Conservation (phyloP, 2,888 invertebrate species). For the Liposcelis brunnea region DNA sequence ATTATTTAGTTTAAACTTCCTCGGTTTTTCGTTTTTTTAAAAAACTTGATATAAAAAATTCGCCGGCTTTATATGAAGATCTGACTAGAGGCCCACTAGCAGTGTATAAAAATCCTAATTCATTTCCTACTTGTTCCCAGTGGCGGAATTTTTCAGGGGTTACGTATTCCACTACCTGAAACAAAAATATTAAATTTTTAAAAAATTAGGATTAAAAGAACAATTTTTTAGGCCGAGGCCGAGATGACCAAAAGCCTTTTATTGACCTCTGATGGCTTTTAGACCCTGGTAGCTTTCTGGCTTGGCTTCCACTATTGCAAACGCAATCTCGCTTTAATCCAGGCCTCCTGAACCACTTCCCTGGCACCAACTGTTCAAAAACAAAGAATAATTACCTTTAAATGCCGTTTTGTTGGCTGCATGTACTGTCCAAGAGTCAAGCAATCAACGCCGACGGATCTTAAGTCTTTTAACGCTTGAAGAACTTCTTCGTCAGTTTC, state of each 20-base stretch:
- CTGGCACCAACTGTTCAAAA: too few species aligned
- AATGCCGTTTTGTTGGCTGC: conserved; percentile 95
- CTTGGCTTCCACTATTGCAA: too few species aligned
- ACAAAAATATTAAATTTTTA: conserved; percentile 12
- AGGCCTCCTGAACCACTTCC: too few species aligned
- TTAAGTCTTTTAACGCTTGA: conserved; percentile 73
- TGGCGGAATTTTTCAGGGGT: conserved; percentile 82
- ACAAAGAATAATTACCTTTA: conserved; percentile 35
- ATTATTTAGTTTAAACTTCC: neutral
- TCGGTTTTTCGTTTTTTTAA: conserved; percentile 32
- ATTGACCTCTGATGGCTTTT: too few species aligned
- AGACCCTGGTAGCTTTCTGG: too few species aligned
- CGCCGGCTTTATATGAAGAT: conserved; percentile 96
- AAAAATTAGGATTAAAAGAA: conserved; percentile 1
- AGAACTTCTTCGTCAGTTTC: conserved; percentile 77
- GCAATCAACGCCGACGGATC: conserved; percentile 74
- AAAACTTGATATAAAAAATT: conserved; percentile 73
- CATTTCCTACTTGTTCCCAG: conserved; percentile 67
- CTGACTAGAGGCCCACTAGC: conserved; percentile 95
- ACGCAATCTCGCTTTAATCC: too few species aligned
- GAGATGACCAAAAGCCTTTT: too few species aligned
- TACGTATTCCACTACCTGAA: conserved; percentile 75
- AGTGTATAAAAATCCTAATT: conserved; percentile 86
- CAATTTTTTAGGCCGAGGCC: too few species aligned
- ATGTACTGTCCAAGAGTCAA: conserved; percentile 97